Conservation (phyloP, 2,797 vertebrate species). For the Aulostomus chinensis region DNA sequence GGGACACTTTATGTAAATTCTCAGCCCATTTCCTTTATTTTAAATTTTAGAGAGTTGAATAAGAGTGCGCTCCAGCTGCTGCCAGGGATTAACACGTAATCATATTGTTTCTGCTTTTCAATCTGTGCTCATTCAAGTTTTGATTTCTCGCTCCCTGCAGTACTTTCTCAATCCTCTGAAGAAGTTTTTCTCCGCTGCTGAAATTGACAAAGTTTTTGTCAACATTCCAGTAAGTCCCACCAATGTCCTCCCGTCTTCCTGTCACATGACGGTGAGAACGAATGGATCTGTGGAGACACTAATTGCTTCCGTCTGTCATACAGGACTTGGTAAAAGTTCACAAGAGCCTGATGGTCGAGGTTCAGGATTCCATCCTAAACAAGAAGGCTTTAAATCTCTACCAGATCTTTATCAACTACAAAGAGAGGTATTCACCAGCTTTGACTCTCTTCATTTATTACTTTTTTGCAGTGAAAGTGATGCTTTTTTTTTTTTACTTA, state of each 20-base stretch:
- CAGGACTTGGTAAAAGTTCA: slow-evolving; percentile 93
- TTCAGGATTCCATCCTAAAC: slow-evolving; percentile 90
- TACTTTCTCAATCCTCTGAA: slow-evolving; percentile 91
- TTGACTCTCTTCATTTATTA: no score
- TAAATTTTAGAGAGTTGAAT: no score
- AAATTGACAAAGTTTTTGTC: slow-evolving; percentile 90
- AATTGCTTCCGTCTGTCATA: slow-evolving; percentile 9
- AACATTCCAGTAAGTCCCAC: slow-evolving; percentile 88
- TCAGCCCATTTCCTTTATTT: slow-evolving; percentile 5
- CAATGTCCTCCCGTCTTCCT: neutral
- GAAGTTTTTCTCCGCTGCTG: slow-evolving; percentile 84
- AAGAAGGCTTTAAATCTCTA: slow-evolving; percentile 90
- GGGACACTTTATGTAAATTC: slow-evolving; percentile 23
- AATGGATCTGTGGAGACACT: neutral
- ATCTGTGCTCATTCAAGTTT: neutral
- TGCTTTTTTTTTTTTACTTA: neutral
- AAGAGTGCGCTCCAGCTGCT: neutral
- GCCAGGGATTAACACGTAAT: neutral
- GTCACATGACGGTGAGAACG: no score
- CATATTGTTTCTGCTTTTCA: slow-evolving; percentile 1
- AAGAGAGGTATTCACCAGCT: slow-evolving; percentile 84
- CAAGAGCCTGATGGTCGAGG: slow-evolving; percentile 86
- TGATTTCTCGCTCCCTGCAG: slow-evolving; percentile 63
- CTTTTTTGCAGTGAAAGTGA: neutral
- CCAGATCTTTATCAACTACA: slow-evolving; percentile 92